Base-by-base conservation (phyloP, 2,888 invertebrate species). In the Pseudococcus longispinus region DNA sequence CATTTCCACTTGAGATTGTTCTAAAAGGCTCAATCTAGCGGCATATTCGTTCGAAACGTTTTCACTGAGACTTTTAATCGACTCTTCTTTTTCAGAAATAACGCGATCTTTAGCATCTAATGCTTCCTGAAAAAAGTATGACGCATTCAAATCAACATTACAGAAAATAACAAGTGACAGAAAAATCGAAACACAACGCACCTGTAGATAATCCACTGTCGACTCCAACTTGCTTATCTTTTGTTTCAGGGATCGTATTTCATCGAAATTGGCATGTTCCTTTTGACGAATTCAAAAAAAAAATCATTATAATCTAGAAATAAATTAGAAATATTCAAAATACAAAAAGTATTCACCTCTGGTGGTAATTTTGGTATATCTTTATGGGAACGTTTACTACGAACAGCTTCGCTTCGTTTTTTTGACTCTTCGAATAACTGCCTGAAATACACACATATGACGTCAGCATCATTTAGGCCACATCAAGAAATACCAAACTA, bases 371-470 rank as follows among this genome's bases (percentile, higher is more conserved):
- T 77, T 20, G 51, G 32, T 42, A 80, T 55, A n/a, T 55, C 77
- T 51, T 86, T 77, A 46, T 86, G 86, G 0, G 74, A 29, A 29
- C 80, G 77, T 80, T 86, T 86, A 23, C 74, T 77, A 29, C 77
- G 77, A 80, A 80, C 77, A 3, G 86, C 80, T 86, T 86, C 80
- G 18, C 74, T 86, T 5, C 86, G 20, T 55, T 86, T 80, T 80
- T 86, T 77, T 9, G 86, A 86, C 29, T 86, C 86, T 80, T 86
- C 86, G 23, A 86, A 86, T 80, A 86, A 37, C n/a, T 46, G 44
- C 13, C 86, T 86, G 29, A 77, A 65, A 65, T 37, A 18, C 29
- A 83, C 46, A 60, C n/a, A n/a, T 13, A 26, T 29, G 20, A 26
- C 32, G 15, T 84, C 46, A 29, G 4, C 18, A 29, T 44, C 18